Conservation (phyloP, 2,113 vertebrate species). For the Notothenia coriiceps region DNA sequence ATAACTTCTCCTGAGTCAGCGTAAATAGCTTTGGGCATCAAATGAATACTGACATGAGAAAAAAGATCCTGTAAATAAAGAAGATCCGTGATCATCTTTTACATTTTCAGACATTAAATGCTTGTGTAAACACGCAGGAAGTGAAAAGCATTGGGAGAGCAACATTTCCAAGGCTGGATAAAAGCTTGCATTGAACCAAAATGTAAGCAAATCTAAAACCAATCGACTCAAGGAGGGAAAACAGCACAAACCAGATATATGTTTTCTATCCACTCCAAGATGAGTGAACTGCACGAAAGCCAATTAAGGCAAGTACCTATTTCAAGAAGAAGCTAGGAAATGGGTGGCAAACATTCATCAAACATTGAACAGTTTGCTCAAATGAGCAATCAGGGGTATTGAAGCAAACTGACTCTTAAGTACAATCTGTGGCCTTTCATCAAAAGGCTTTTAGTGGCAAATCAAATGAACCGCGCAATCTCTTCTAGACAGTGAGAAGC, state of each 20-base stretch:
- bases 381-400: slow-evolving; percentile 59
- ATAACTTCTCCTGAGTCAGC: slow-evolving; percentile 22
- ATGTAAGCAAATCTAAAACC: slow-evolving; percentile 44
- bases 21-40: background rate
- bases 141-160: background rate
- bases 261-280: slow-evolving; percentile 39
- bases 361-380: slow-evolving; percentile 28
- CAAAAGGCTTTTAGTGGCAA: slow-evolving; percentile 34
- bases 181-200: slow-evolving; percentile 6
- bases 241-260: slow-evolving; percentile 43
- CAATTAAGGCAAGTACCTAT: slow-evolving; percentile 39
- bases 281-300: slow-evolving; percentile 30
- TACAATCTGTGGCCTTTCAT: slow-evolving; percentile 29
- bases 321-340: slow-evolving; percentile 30
- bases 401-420: slow-evolving; percentile 51
- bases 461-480: slow-evolving; percentile 39
- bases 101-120: slow-evolving; percentile 14
- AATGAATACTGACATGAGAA: slow-evolving; percentile 41
- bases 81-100: slow-evolving; percentile 7
- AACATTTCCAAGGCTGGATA: background rate
- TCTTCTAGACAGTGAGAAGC: slow-evolving; percentile 19
- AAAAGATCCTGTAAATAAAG: background rate
- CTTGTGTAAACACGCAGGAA: slow-evolving; percentile 19
- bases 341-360: slow-evolving; percentile 32
- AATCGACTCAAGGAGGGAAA: slow-evolving; percentile 36